Evolutionary conservation across 2,113 vertebrate species (phyloP), one percentile per base, ranked within the genome.

Genomic region (Amphiprion ocellaris): DNA sequence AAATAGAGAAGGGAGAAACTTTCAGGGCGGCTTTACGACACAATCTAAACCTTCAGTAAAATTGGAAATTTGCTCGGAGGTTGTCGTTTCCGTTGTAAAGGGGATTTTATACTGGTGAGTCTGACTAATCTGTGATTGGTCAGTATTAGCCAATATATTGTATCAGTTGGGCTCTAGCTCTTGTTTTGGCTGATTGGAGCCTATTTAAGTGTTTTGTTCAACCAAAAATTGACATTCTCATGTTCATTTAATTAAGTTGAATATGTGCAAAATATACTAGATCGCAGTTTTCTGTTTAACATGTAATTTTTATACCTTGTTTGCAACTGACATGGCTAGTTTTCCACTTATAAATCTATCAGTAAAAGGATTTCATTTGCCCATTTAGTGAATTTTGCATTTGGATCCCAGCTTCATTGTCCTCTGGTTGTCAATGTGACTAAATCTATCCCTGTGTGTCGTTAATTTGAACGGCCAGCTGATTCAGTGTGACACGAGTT

Each of bases 401-500:
- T 28, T 39, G 46, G 33, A 33, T 28, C 49, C 60, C 23, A 37
- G 24, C 26, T 55, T 23, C 23, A 52, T 74, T 28, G 4, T 17
- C 30, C 41, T 10, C 23, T 37, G 53, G 8, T 30, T n/a, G 26
- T 70, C 52, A 15, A 10, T 75, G 53, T 37, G 41, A 64, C 33
- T 39, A 37, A 74, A 71, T 23, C 47, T 26, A 39, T 65, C 54
- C 46, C 11, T 44, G 60, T 39, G 49, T 50, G n/a, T 4, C 54
- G 26, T 55, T 23, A 30, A 23, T 49, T 17, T 56, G 37, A 2
- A 61, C 53, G 50, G 59, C 28, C 19, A 24, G 1, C 62, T 60
- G 59, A 79, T 70, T 83, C 41, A 66, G 12, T 55, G 65, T 58
- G 55, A 58, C 71, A 50, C 0, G 15, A 0, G 12, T 47, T 30